phyloP scores from a whole-genome alignment of 92 coral and sea anemone species.

The Phenganax subtilis region DNA sequence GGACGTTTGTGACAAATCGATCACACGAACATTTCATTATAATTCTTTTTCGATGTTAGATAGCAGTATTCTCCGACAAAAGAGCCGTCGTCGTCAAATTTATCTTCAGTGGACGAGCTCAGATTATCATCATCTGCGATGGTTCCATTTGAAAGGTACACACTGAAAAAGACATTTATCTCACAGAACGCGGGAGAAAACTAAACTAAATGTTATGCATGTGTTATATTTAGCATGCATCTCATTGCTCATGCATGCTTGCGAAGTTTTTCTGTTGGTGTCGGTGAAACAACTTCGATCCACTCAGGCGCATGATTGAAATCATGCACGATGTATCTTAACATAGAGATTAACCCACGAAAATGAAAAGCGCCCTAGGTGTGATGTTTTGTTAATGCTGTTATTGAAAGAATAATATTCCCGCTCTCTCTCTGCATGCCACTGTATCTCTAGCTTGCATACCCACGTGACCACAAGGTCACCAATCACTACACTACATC shows the following conservation, averaged over 20 bases:
- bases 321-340: background rate
- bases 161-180: background rate
- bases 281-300: background rate
- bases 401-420: too few species aligned
- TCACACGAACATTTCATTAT: slow-evolving; percentile 33
- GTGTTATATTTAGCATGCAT: background rate
- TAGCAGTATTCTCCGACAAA: slow-evolving; percentile 36
- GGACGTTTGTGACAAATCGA: background rate
- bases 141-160: slow-evolving; percentile 13
- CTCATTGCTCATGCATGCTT: background rate
- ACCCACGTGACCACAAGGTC: too few species aligned
- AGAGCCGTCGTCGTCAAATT: slow-evolving; percentile 34
- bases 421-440: too few species aligned
- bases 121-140: slow-evolving; percentile 6
- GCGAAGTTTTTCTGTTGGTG: background rate
- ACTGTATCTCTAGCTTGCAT: too few species aligned
- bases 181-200: background rate
- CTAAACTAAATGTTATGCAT: background rate
- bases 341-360: background rate
- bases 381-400: too few species aligned
- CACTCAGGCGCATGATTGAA: background rate
- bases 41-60: slow-evolving; percentile 7
- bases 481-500: too few species aligned
- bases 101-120: slow-evolving; percentile 24
- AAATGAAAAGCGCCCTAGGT: too few species aligned